Evolutionary conservation across 1,140 invertebrate species (phyloP).

Genomic region (Phthorimaea operculella): DNA sequence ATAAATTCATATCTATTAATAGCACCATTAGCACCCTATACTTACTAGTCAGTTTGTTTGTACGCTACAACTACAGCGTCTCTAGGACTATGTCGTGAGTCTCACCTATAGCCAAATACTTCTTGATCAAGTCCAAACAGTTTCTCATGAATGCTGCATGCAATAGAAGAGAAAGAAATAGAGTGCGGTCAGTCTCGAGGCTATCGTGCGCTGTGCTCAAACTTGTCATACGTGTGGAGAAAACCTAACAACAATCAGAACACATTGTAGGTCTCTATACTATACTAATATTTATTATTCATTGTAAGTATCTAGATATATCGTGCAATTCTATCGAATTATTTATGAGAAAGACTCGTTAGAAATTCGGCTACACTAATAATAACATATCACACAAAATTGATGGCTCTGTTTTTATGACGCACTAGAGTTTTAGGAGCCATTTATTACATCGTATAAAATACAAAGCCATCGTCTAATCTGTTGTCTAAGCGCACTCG

Average conservation of each 20-base stretch:
- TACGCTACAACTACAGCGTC: no score
- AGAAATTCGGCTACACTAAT: no score
- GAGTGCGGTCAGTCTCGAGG: conserved; percentile 41
- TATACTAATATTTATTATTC: no score
- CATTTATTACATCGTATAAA: not conserved
- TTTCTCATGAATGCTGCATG: conserved; percentile 80
- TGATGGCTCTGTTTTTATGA: no score
- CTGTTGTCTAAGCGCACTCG: conserved; percentile 9
- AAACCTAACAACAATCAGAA: not conserved
- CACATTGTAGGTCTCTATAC: not conserved
- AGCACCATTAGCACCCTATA: no score
- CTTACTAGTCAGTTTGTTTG: no score
- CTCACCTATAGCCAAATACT: conserved; percentile 79
- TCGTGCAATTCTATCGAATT: no score
- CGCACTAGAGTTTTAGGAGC: no score
- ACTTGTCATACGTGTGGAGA: conserved; percentile 14
- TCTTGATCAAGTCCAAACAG: conserved; percentile 79
- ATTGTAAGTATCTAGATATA: no score
- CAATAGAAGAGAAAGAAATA: conserved; percentile 63
- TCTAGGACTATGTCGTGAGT: conserved; percentile 16
- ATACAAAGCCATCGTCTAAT: conserved; percentile 7
- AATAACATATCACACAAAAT: no score
- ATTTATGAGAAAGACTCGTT: no score
- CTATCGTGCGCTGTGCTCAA: conserved; percentile 25
- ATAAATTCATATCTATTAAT: no score